Base-by-base conservation (phyloP, 53 echinoderm and acorn worm species). In the Crossaster papposus region DNA sequence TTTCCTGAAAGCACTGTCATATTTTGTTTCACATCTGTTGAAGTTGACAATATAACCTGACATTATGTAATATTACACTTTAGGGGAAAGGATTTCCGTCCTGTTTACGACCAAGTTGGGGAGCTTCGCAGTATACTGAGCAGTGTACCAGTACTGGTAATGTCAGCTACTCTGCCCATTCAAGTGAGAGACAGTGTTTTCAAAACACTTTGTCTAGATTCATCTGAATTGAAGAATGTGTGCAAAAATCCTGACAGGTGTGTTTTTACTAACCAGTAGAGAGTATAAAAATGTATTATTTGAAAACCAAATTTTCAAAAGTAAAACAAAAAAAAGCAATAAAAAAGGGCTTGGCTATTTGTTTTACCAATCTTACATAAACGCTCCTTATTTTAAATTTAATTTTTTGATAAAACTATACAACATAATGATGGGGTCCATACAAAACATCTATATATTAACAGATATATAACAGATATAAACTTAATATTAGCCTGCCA, bases 11-110 rank as follows among this genome's bases (percentile, higher is more conserved):
- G 3, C 31, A 71, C 8, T 31, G 26, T 71, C 31, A 71, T 22
- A 62, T 62, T 62, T 62, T 22, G 11, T 62, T 62, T 3, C 3
- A 62, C 3, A 62, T 4, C 11, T 62, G 2, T 62, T 3, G 22
- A 62, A 15, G 62, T 62, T 62, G 11, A 62, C 62, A 62, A 62
- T 62, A 5, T 71, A 31, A 30, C n/a, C n/a, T n/a, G n/a, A 31
- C 28, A 6, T 38, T 71, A 71, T 24, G n/a, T n/a, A n/a, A n/a
- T 71, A 4, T 10, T 71, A 71, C 31, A 30, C n/a, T n/a, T n/a
- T 31, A 71, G 71, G 71, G 71, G 71, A 71, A 3, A 71, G 3
- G 71, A 71, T 71, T 71, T 71, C 11, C 71, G 71, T 71, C 29
- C 28, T 28, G 26, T 31, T 30, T 71, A 71, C 31, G 12, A 11